A percentile compares a stretch with the other conserved stretches of the same genome.
Conservation (phyloP, 37 sponge, comb jelly and placozoan species). For the Cliona cf. orientalis region DNA sequence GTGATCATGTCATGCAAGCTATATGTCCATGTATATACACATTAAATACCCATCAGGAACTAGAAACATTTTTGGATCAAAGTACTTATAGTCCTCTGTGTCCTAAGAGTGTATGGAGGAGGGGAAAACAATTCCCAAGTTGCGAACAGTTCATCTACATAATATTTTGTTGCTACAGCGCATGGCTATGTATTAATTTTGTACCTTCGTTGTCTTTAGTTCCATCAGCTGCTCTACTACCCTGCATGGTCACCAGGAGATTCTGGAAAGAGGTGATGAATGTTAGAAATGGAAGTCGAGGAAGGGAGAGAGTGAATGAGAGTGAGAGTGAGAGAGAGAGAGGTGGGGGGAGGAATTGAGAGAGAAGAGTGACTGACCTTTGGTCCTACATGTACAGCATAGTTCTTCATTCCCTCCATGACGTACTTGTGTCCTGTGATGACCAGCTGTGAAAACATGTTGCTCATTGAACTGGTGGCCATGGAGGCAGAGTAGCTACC, state of each 20-base stretch:
- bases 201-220: no score
- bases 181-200: no score
- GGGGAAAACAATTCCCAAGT: no score
- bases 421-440: slow-evolving; percentile 83
- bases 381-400: slow-evolving; percentile 82
- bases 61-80: slow-evolving; percentile 90
- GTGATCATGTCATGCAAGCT: background rate
- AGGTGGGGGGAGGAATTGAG: no score
- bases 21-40: background rate
- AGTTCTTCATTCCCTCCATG: slow-evolving; percentile 96
- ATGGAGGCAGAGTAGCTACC: slow-evolving; percentile 9
- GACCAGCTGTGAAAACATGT: slow-evolving; percentile 78
- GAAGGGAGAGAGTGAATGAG: background rate
- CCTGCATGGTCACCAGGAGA: slow-evolving; percentile 92
- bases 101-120: no score
- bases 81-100: slow-evolving; percentile 86
- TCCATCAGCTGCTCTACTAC: no score
- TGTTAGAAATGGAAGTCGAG: background rate
- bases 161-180: no score
- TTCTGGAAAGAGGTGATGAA: slow-evolving; percentile 45
- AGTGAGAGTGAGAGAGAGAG: background rate
- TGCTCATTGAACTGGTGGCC: slow-evolving; percentile 23
- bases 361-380: slow-evolving; percentile 57
- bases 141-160: background rate
- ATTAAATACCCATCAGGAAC: slow-evolving; percentile 72